Evolutionary conservation across 1,140 invertebrate genomes (phyloP), one percentile per base, ranked within the genome.

Genomic region (Sinella curviseta): DNA sequence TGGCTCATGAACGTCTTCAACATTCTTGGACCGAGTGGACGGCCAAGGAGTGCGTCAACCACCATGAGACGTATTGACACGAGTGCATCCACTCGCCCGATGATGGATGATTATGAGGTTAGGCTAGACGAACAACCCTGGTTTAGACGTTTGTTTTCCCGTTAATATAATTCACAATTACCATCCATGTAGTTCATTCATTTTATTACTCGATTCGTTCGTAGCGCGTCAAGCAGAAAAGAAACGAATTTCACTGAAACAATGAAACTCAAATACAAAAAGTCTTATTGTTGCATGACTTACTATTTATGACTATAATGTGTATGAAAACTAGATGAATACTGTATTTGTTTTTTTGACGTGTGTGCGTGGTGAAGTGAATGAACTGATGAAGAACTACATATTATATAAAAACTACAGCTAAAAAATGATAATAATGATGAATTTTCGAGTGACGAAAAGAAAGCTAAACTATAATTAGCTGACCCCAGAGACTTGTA

Each of bases 51-150:
- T 94, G 92, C 85, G 88, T 94, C 54, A 92, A 94, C 93, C 30
- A 94, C 93, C 78, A 95, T 96, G 85, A 89, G 94, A 81, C 90
- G 94, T 79, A 95, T 95, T 82, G 94, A 95, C 84, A 95, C 94
- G 16, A 70, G 65, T 0, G 94, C 94, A 17, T 95, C 94, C 0
- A 95, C 94, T n/a, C 94, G 94, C 86, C 94, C 94, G 87, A 95
- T 95, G 94, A 95, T 96, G 88, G 91, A 90, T 34, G 94, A 95
- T 85, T 93, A 94, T 84, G 94, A 95, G 88, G 94, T 95, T 77
- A 80, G 81, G 48, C 75, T 36, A 34, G 79, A 78, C 33, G 70
- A 79, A 31, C 36, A 77, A 36, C 83, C 83, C 36, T 83, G 83
- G 83, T 81, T 73, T 70, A 60, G 48, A 28, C 60, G 79, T 36